Evolutionary conservation across 2,888 invertebrate genomes (phyloP), one percentile per base, ranked within the genome.

Genomic region (Agapostemon virescens): DNA sequence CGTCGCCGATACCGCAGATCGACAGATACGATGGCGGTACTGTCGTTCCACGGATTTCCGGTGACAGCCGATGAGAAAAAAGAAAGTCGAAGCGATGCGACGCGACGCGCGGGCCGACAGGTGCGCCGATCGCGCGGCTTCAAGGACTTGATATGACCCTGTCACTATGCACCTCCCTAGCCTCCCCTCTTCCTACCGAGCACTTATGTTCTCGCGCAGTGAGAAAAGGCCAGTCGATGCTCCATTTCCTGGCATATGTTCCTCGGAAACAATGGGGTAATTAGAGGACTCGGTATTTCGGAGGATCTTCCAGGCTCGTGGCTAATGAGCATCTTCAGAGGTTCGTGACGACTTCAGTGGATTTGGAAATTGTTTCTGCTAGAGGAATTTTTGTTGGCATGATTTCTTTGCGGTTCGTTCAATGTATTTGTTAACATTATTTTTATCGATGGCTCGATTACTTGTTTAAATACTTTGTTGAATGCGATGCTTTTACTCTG

Each of bases 1-100:
- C 85, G 85, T 87, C 86, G 89, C 79, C 87, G 87, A 89, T 89
- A 87, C 89, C 90, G 88, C 90, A 88, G 89, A 89, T 89, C 89
- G 90, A 89, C 90, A 88, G 88, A 90, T 89, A 89, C 86, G 87
- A 83, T 83, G 86, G 85, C 82, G 84, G 79, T 79, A 74, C 83
- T 87, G 86, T 86, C 86, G 87, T 87, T 86, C 77, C 82, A 81
- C 86, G 86, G 86, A 86, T 86, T 86, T 83, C 84, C 80, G 82
- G 77, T 84, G 86, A 86, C 81, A 79, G 85, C 71, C 83, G 77
- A 82, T 72, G 83, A 84, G 79, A 81, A 83, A 85, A 86, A 85
- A 82, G 80, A 76, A 78, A 86, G 80, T 75, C 78, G 83, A 84
- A 74, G 26, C 55, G 55, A 55, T 26, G 26, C 78, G 83, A n/a